Evolutionary conservation across 1,140 invertebrate species (phyloP).

Genomic region (Monochamus saltuarius): DNA sequence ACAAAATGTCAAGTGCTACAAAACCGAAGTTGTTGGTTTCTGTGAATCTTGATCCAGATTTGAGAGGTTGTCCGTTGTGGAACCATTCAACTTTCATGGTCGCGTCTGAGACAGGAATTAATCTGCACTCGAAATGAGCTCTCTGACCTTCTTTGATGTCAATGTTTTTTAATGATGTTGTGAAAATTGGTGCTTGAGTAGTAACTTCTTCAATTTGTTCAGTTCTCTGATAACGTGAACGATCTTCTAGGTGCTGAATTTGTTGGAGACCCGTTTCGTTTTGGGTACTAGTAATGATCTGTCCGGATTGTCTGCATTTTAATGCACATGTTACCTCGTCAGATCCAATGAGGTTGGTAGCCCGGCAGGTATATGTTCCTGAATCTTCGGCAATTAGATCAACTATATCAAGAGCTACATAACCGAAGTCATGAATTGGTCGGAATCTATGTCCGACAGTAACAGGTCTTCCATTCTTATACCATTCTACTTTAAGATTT

Average conservation of each 20-base stretch:
- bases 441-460: slow-evolving; percentile 88
- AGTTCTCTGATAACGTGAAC: slow-evolving; percentile 70
- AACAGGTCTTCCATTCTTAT: slow-evolving; percentile 84
- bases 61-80: slow-evolving; percentile 86
- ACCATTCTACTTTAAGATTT: slow-evolving; percentile 93
- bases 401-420: slow-evolving; percentile 89
- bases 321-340: slow-evolving; percentile 80
- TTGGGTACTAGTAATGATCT: slow-evolving; percentile 80
- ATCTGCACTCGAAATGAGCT: slow-evolving; percentile 92
- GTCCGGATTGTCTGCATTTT: slow-evolving; percentile 69
- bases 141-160: slow-evolving; percentile 93
- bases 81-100: slow-evolving; percentile 98
- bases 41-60: slow-evolving; percentile 84
- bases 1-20: slow-evolving; percentile 89
- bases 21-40: slow-evolving; percentile 95
- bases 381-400: slow-evolving; percentile 91
- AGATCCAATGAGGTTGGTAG: slow-evolving; percentile 82
- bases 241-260: slow-evolving; percentile 85
- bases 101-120: slow-evolving; percentile 94
- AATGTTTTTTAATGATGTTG: slow-evolving; percentile 84
- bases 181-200: slow-evolving; percentile 87
- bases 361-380: slow-evolving; percentile 90
- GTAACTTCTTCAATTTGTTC: slow-evolving; percentile 79
- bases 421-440: slow-evolving; percentile 94
- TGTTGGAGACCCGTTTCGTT: slow-evolving; percentile 82